Conservation (phyloP, 2,797 vertebrate genomes). For the Smutsia gigantea region DNA sequence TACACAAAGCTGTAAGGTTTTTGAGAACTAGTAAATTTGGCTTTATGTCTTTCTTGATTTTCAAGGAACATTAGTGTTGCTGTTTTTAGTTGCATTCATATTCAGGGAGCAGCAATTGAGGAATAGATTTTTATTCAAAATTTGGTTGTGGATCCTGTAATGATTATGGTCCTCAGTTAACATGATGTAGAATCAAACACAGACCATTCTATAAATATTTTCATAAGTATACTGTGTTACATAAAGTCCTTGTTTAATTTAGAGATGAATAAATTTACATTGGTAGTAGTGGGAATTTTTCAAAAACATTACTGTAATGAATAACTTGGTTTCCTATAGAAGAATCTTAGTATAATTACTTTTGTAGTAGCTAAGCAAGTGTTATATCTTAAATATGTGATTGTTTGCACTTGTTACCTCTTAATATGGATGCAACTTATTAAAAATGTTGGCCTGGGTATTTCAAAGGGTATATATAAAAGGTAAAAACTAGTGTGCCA, state of each 20-base stretch:
- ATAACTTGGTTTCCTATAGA: conserved; percentile 66
- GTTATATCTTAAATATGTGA: conserved; percentile 64
- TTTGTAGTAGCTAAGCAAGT: conserved; percentile 63
- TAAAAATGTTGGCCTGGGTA: conserved; percentile 64
- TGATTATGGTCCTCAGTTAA: conserved; percentile 42
- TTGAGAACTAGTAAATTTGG: conserved; percentile 75
- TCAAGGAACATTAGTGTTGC: conserved; percentile 72
- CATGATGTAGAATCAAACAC: conserved; percentile 52
- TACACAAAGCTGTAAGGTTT: conserved; percentile 72
- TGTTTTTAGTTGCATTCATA: conserved; percentile 75
- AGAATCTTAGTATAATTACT: conserved; percentile 66
- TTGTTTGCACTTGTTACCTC: conserved; percentile 79
- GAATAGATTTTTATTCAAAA: conserved; percentile 46
- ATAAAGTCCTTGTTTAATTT: conserved; percentile 67
- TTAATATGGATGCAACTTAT: conserved; percentile 76
- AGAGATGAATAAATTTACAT: conserved; percentile 47
- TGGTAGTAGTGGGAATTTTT: conserved; percentile 61
- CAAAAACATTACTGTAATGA: conserved; percentile 65
- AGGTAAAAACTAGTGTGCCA: conserved; percentile 70
- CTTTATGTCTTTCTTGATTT: conserved; percentile 52
- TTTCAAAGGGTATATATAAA: conserved; percentile 70
- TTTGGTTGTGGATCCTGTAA: conserved; percentile 41
- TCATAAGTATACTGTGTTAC: conserved; percentile 21
- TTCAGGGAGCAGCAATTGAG: conserved; percentile 57
- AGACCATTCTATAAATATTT: conserved; percentile 59